Conservation (phyloP, 2,113 vertebrate genomes). For the Chitala chitala region DNA sequence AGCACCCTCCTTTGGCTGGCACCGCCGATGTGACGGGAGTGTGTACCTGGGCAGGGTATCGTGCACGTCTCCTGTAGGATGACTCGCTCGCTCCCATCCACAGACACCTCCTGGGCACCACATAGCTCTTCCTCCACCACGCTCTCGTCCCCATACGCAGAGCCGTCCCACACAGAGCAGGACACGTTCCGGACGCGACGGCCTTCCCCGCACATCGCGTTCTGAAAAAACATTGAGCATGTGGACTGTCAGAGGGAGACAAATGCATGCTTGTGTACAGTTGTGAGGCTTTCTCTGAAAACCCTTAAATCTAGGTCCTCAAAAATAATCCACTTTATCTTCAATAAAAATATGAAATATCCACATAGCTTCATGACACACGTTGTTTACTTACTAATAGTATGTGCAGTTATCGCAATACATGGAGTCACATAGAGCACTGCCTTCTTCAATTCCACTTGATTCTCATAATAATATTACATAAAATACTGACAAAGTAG, state of each 20-base stretch:
- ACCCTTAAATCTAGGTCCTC: not conserved
- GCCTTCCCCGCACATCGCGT: conserved; percentile 87
- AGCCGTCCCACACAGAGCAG: conserved; percentile 86
- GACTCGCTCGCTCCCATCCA: conserved; percentile 71
- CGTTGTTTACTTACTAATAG: too few species aligned
- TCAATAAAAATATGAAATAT: not conserved
- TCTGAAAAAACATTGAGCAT: too few species aligned
- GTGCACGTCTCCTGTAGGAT: conserved; percentile 79
- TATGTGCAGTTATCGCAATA: too few species aligned
- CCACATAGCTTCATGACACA: too few species aligned
- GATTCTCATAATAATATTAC: too few species aligned
- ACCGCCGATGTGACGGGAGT: not conserved
- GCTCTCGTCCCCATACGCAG: conserved; percentile 62
- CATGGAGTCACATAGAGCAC: too few species aligned
- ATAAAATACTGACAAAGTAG: too few species aligned
- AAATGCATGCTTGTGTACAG: not conserved
- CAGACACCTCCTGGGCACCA: conserved; percentile 65
- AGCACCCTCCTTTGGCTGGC: not conserved
- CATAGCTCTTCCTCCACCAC: conserved; percentile 90
- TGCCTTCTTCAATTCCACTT: too few species aligned
- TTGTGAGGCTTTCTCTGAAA: not conserved
- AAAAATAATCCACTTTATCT: not conserved
- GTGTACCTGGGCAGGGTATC: conserved; percentile 87
- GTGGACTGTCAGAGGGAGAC: too few species aligned
- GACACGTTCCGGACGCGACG: conserved; percentile 79